Evolutionary conservation across 2,113 vertebrate genomes (phyloP).

Genomic region (Apteryx owenii): DNA sequence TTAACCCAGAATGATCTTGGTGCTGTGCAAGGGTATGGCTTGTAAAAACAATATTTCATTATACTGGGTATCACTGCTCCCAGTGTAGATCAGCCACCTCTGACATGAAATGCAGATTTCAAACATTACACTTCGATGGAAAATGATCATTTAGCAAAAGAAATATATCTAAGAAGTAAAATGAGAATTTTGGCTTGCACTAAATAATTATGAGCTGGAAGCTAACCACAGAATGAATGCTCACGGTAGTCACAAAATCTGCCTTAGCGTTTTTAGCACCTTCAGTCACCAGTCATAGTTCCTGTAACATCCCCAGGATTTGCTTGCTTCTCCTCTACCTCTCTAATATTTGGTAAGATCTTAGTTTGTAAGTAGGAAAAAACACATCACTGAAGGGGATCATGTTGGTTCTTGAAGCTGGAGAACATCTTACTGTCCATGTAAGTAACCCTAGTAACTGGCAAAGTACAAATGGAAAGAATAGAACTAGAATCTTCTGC

Average conservation of each 20-base stretch:
- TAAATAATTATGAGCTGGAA: background rate
- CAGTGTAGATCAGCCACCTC: conserved; percentile 37
- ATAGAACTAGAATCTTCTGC: background rate
- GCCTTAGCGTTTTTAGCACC: background rate
- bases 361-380: background rate
- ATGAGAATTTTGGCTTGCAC: background rate
- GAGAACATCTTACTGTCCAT: background rate
- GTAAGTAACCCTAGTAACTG: background rate
- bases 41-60: conserved; percentile 26
- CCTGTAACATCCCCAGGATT: background rate
- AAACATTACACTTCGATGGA: background rate
- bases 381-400: background rate
- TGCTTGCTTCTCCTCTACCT: background rate
- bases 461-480: background rate
- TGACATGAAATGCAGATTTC: conserved; percentile 45
- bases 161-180: conserved; percentile 1
- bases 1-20: conserved; percentile 44
- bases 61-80: background rate
- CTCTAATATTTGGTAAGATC: background rate
- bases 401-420: background rate
- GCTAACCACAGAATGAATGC: background rate
- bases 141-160: background rate
- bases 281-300: background rate
- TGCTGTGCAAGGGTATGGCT: background rate
- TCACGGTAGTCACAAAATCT: background rate